Evolutionary conservation across 2,113 vertebrate genomes (phyloP).

Genomic region (Formicarius rufipectus): DNA sequence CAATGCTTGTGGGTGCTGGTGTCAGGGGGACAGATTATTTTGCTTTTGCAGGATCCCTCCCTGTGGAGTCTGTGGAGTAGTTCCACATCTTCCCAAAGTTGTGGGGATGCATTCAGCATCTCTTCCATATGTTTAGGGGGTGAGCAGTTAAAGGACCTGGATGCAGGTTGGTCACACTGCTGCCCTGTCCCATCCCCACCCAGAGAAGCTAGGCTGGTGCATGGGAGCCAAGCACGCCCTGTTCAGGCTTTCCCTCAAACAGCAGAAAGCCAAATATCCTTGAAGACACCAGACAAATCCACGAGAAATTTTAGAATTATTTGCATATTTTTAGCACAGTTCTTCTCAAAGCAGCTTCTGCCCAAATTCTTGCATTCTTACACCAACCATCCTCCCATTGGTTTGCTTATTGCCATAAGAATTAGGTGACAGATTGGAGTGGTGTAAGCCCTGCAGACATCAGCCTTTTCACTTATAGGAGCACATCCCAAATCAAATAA

Average conservation of each 20-base stretch:
- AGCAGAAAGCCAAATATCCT: neutral
- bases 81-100: neutral
- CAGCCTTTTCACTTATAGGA: neutral
- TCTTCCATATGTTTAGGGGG: neutral
- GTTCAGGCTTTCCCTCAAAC: neutral
- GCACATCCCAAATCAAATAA: neutral
- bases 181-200: rapidly evolving
- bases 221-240: rapidly evolving
- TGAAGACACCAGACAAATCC: neutral
- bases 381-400: neutral
- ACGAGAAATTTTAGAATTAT: neutral
- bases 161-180: neutral
- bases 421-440: neutral
- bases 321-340: neutral
- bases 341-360: neutral
- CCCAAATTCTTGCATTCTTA: neutral
- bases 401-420: neutral
- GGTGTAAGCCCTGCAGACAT: neutral
- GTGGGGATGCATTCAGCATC: neutral
- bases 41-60: neutral
- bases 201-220: neutral
- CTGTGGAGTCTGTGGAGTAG: neutral
- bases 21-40: neutral
- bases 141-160: neutral
- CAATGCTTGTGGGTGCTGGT: rapidly evolving